Evolutionary conservation across 2,888 invertebrate genomes (phyloP), one percentile per base, ranked within the genome.

Genomic region (Apamea anceps): DNA sequence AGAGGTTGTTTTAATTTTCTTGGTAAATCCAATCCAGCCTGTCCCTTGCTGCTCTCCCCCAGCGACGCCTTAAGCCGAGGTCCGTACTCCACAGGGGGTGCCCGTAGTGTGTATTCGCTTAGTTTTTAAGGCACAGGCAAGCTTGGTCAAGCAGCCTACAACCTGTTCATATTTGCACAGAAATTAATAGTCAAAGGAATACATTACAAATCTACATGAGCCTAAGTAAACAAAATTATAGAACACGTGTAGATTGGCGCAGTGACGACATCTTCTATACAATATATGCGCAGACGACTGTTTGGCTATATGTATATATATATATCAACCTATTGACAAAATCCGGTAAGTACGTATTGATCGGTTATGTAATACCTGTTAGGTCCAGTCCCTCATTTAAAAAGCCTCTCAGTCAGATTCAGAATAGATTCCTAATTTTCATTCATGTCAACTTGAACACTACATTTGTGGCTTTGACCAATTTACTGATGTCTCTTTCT

Each of bases 321-420:
- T 25, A 10, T 57, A 10, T 21, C 60, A 67, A 75, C 42, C 2
- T 66, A 79, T 48, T 65, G 76, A 37, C 72, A 42, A 77, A 85
- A 79, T 80, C 74, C 72, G 67, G 72, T 72, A 62, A 62, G 62
- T 79, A 57, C 15, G 70, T 32, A 60, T 63, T 72, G 28, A 42
- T 32, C 51, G 21, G 32, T 77, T 84, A 76, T 60, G 63, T 79
- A 79, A 81, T 73, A 71, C n/a, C 28, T 71, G 75, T 51, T 48
- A 57, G 28, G 48, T 77, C 66, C 45, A 66, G 51, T 67, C 15
- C 1, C 70, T 48, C 65, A 37, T 77, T 10, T 37, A 3, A 0
- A 7, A 42, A 72, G 78, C 72, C 78, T 82, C 60, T 71, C 6
- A 68, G 32, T n/a, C 32, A 28, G 21, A 37, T 54, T n/a, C 18